Evolutionary conservation across 2,113 vertebrate species (phyloP).

Genomic region (Triplophysa tibetana): DNA sequence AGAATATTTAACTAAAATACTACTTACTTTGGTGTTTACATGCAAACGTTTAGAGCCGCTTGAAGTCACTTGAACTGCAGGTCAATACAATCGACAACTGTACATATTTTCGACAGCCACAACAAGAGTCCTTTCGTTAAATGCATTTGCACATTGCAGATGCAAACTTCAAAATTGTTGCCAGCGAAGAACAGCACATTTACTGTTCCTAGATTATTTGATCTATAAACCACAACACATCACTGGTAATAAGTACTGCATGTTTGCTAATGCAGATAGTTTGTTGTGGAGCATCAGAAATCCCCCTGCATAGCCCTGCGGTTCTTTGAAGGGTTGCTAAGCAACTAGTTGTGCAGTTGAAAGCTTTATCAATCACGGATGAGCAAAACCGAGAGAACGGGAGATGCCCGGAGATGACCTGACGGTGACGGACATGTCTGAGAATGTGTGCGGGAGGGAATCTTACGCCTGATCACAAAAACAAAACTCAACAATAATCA

Average conservation of each 20-base stretch:
- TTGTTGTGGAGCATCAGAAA: conserved; percentile 34
- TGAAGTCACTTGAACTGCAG: too few species aligned
- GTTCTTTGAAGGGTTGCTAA: conserved; percentile 59
- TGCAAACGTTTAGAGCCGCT: too few species aligned
- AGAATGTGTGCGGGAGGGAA: not conserved
- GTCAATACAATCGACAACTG: too few species aligned
- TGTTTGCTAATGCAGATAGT: conserved; percentile 30
- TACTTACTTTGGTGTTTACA: too few species aligned
- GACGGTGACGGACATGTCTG: conserved; percentile 25
- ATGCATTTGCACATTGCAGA: too few species aligned
- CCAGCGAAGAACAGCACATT: not conserved
- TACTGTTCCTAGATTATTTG: not conserved
- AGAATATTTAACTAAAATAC: too few species aligned
- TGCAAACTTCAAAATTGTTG: not conserved
- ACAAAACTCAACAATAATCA: not conserved
- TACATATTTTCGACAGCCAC: too few species aligned
- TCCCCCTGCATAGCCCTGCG: conserved; percentile 48
- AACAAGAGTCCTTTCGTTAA: too few species aligned
- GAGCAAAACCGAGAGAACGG: conserved; percentile 36
- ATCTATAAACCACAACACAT: not conserved
- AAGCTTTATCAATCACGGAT: conserved; percentile 47
- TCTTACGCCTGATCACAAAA: not conserved
- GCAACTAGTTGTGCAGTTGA: conserved; percentile 57
- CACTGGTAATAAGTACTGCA: not conserved
- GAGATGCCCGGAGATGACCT: conserved; percentile 45